A percentile compares a stretch with the other conserved stretches of the same genome.
Evolutionary conservation across 2,888 invertebrate species (phyloP).

Genomic region (Parthenolecanium corni): DNA sequence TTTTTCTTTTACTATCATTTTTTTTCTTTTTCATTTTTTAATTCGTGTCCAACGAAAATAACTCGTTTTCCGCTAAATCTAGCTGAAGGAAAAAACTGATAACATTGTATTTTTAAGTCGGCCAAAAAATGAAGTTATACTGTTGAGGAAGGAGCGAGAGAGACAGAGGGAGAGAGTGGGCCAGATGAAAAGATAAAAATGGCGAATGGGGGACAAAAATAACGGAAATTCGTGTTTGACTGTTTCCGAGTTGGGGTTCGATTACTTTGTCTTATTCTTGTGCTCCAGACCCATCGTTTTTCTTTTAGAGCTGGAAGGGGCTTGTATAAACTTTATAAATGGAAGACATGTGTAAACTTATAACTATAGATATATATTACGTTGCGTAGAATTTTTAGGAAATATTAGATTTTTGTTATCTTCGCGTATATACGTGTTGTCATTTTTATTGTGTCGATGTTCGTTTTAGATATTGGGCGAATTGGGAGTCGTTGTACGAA

Average conservation of each 20-base stretch:
- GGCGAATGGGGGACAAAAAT: not conserved
- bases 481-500: not conserved
- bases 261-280: slow-evolving; percentile 8
- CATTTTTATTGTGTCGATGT: not conserved
- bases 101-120: slow-evolving; percentile 7
- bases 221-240: slow-evolving; percentile 9
- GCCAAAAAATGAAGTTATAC: not conserved
- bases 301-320: not conserved
- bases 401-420: not conserved
- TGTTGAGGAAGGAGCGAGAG: too few species aligned
- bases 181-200: too few species aligned
- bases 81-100: slow-evolving; percentile 19
- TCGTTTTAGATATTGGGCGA: not conserved
- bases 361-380: not conserved
- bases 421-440: not conserved
- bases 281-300: not conserved
- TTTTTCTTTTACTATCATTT: not conserved
- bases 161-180: too few species aligned
- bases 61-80: slow-evolving; percentile 24
- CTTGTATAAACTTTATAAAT: not conserved
- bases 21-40: slow-evolving; percentile 13
- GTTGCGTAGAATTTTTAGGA: not conserved
- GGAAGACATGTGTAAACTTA: not conserved
- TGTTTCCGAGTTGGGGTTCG: slow-evolving; percentile 21
- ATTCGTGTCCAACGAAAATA: slow-evolving; percentile 10